Evolutionary conservation across 1,140 invertebrate genomes (phyloP).

Genomic region (Orchestia grillus): DNA sequence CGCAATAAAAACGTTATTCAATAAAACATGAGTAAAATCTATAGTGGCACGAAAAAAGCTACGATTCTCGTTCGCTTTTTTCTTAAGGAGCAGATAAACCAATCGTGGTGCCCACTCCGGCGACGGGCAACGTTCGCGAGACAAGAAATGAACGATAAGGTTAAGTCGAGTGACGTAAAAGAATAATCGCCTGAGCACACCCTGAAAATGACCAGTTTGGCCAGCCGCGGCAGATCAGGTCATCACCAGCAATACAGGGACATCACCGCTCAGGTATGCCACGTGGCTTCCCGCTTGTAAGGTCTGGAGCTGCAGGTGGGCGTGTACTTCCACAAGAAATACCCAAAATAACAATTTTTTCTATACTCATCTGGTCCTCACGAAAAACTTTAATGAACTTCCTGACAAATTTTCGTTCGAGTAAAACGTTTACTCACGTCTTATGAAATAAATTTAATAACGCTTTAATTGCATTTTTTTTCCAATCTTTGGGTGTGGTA

Average conservation of each 20-base stretch:
- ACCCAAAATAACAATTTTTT: not conserved
- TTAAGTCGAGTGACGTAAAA: not conserved
- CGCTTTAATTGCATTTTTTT: too few relatives aligned
- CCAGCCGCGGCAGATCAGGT: not conserved
- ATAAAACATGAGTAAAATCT: too few relatives aligned
- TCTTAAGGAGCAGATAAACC: not conserved
- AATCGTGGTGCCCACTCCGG: not conserved
- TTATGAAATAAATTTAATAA: too few relatives aligned
- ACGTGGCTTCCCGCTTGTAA: not conserved
- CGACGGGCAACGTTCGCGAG: too few relatives aligned
- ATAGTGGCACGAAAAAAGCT: not conserved
- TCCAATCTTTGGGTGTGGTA: too few relatives aligned
- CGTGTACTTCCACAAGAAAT: not conserved
- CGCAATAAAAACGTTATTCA: not conserved
- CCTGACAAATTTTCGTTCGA: too few relatives aligned
- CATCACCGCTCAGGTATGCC: not conserved
- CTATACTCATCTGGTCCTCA: too few relatives aligned
- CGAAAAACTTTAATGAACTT: too few relatives aligned
- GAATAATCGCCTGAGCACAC: not conserved
- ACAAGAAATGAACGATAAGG: not conserved
- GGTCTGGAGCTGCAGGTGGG: not conserved
- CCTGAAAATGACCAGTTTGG: not conserved
- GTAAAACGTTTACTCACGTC: too few relatives aligned
- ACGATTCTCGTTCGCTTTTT: not conserved
- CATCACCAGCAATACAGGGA: not conserved